Evolutionary conservation across 2,797 vertebrate genomes (phyloP).

Genomic region (Spea hammondii): DNA sequence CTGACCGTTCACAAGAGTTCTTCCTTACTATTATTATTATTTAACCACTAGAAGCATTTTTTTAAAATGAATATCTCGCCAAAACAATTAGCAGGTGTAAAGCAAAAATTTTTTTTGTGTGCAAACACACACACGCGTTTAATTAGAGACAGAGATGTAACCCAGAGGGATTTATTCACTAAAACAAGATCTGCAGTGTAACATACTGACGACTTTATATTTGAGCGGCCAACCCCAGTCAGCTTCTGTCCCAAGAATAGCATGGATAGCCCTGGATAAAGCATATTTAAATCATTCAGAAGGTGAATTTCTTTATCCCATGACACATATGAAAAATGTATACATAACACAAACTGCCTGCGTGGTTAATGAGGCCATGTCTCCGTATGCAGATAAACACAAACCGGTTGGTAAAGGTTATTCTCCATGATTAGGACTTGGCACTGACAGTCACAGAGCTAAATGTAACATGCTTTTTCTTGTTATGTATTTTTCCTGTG

Average conservation of each 20-base stretch:
- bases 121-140: neutral
- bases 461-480: conserved; percentile 14
- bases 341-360: no score
- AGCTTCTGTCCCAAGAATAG: no score
- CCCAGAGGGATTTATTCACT: neutral
- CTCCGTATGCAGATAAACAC: no score
- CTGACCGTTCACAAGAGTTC: neutral
- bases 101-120: conserved; percentile 2
- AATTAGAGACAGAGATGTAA: no score
- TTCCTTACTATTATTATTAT: neutral
- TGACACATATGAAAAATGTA: no score
- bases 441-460: neutral
- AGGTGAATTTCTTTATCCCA: no score
- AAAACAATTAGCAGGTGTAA: neutral
- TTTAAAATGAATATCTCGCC: neutral
- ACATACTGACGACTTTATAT: no score
- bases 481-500: conserved; percentile 14
- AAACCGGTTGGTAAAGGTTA: no score
- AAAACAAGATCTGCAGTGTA: neutral
- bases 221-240: no score
- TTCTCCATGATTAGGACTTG: neutral
- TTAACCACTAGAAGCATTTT: neutral
- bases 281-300: no score
- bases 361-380: no score
- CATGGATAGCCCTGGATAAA: neutral